Evolutionary conservation across 2,888 invertebrate species (phyloP), one percentile per base, ranked within the genome.

Genomic region (Protophormia terraenovae): DNA sequence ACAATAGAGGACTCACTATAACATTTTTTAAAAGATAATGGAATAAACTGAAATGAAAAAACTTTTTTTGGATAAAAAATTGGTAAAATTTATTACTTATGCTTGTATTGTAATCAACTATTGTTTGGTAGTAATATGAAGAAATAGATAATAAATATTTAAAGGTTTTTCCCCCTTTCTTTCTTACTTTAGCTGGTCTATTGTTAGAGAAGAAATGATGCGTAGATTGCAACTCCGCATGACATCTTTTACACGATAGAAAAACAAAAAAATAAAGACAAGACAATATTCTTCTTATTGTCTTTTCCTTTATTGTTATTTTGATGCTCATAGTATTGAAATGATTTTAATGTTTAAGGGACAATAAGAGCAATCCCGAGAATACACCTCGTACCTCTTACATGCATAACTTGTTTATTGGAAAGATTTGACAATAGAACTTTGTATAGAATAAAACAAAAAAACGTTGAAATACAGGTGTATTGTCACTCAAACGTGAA

Each of bases 161-260:
- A 16, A 64, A 55, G 29, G 27, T 27, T 19, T 3, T 76, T 58
- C 5, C 83, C 83, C 76, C 50, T 29, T 78, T 47, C 22, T 24
- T 32, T 19, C 14, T 16, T 1, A 8, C 60, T 14, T 41, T 19
- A 41, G 24, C 8, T 14, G 19, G 14, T 55, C 24, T 38, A 45
- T 83, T 73, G 58, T 79, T 69, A n/a, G 6, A 32, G 2, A 8
- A 29, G 8, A n/a, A 53, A 53, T 38, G 35, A 66, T 66, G 79
- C 71, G 66, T 76, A 66, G 84, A 72, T 84, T 81, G 84, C 77
- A 84, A 84, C 80, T 62, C 84, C 38, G 60, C 84, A 81, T 72
- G 84, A 84, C 66, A 84, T 84, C 81, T 71, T 76, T 69, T 41
- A 29, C 16, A 50, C 50, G 12, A 2, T 47, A 2, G 12, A 8